Evolutionary conservation across 2,113 vertebrate genomes (phyloP), one percentile per base, ranked within the genome.

Genomic region (Callipepla californica): DNA sequence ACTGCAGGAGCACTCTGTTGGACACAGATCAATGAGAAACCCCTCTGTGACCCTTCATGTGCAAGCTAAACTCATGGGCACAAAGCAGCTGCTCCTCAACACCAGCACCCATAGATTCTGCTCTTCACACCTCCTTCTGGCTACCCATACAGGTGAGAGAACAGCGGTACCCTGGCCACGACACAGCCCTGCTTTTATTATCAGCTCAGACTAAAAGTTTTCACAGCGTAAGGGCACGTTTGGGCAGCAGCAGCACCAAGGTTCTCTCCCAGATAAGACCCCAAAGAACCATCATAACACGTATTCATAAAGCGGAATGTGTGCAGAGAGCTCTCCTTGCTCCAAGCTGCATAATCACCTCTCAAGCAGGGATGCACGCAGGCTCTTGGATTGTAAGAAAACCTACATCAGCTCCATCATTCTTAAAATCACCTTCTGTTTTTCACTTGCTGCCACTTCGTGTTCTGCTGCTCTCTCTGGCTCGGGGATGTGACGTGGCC

Each of bases 201-300:
- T 13, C 19, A 2, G 34, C 40, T 45, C 30, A 74, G 89, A 42
- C 34, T 25, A 25, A 7, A 72, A 16, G 9, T 1, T 45, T 58
- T 32, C 19, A 1, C 2, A 16, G 3, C 16, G 3, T 2, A 6
- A 32, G 58, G 55, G 32, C 11, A 21, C 6, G 9, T 47, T 75
- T 59, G n/a, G 26, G 8, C 55, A 84, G 19, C 74, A 47, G 19
- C 45, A 11, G 1, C 1, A 44, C 7, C 34, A n/a, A 3, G 15
- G 11, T 50, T 11, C 62, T 21, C 26, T 76, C 61, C 40, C 53
- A 74, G 42, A 67, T 57, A 6, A 13, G 21, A 30, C 45, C 57
- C n/a, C 12, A 36, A 15, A 45, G 38, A n/a, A 18, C 40, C 7
- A 0, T 4, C 55, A 36, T 7, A 34, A 19, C 38, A 15, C 51